Base-by-base conservation (phyloP, 35 echinoderm and acorn worm genomes). In the Holothuria glaberrima region DNA sequence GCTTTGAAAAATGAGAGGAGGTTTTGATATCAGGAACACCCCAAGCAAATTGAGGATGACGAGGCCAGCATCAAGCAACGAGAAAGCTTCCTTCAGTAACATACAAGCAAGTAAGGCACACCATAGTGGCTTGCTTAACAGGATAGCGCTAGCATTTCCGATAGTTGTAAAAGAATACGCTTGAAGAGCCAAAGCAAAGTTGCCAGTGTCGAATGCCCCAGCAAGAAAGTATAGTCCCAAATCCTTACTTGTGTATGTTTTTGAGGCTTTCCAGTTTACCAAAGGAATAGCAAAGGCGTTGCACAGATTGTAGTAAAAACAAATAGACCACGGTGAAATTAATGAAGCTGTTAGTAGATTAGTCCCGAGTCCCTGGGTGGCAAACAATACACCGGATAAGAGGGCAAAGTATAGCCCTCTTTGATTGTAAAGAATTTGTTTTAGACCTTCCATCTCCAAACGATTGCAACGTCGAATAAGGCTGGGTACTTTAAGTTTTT, bases 81-180 rank as follows among this genome's bases (percentile, higher is more conserved):
- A 78, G 26, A 78, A 78, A 20, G 36, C 10, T 52, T 78, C 74
- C 38, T 22, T 22, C 33, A 78, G 50, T 20, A 78, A 78, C 35
- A 78, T 48, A 33, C 24, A 41, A 35, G 74, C 74, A 1, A 48
- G 26, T 28, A 78, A 48, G 9, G 74, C 74, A 78, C 74, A 78
- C 74, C 74, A 78, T 26, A 78, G 74, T 13, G 74, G 74, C 38
- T 78, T 78, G 22, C 74, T 78, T 50, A 78, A 29, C 12, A 78
- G 74, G 50, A 78, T 50, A 21, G 74, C 36, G 14, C 74, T 78
- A 38, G 74, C 74, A 78, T 78, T 78, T 13, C 74, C 74, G 10
- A 78, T 50, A 33, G 74, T 78, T 21, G 74, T 78, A 16, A 41
- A 78, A 33, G 74, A 78, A 48, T 52, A 78, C 26, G 74, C 14